phyloP scores from a whole-genome alignment of 2,797 vertebrate genomes.

The Polyboroides typus region DNA sequence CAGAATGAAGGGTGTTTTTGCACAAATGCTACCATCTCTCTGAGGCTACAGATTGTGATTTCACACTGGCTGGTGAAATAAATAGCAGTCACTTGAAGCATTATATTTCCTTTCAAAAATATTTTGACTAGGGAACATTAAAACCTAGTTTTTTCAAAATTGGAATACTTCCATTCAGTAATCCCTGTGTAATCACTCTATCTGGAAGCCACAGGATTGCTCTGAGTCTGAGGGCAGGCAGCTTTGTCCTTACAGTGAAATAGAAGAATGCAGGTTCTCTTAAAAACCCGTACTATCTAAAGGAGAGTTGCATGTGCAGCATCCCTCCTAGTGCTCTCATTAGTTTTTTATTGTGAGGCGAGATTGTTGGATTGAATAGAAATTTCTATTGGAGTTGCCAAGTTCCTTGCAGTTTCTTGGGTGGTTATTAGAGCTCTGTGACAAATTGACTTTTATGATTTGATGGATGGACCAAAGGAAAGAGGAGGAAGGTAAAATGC shows the following conservation, averaged over 20 bases:
- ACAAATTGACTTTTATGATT: background rate
- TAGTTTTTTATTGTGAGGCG: background rate
- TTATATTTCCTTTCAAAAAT: background rate
- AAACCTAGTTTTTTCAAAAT: conserved; percentile 14
- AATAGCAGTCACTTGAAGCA: background rate
- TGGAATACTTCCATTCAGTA: conserved; percentile 1
- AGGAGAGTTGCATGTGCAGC: background rate
- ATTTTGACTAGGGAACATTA: background rate
- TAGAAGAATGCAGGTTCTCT: background rate
- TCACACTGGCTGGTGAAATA: background rate
- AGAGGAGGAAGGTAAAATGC: background rate
- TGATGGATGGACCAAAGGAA: background rate
- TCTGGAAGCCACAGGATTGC: background rate
- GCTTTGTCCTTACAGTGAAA: background rate
- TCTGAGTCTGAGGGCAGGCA: background rate
- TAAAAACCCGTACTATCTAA: background rate
- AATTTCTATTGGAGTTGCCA: background rate
- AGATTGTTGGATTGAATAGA: background rate
- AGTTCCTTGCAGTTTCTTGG: background rate
- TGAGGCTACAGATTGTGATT: background rate
- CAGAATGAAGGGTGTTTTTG: background rate
- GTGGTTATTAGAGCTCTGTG: background rate
- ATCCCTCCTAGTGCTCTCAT: background rate
- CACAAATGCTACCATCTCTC: background rate
- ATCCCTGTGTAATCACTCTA: conserved; percentile 14